These are phyloP conservation scores for Eriocheir sinensis DNA, from an alignment of 1,140 invertebrate species.

Conservation along the genomic window DNA sequence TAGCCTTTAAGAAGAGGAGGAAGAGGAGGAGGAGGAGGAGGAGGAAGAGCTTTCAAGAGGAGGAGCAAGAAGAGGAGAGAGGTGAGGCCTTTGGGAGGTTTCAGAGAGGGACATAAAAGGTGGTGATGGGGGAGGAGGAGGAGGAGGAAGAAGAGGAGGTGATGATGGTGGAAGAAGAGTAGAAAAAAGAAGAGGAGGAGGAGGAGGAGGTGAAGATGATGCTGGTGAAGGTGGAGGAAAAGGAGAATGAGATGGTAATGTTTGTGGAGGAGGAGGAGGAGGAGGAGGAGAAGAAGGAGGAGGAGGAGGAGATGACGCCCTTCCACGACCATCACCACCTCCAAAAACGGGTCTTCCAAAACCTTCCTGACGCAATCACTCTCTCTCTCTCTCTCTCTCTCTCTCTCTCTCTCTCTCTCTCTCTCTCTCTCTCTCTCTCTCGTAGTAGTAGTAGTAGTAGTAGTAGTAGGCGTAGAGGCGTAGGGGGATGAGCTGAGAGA, in stretches of 20 bases:
- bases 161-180: not conserved
- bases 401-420: constrained; percentile 47
- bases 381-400: constrained; percentile 54
- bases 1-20: too few relatives aligned
- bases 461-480: too few relatives aligned
- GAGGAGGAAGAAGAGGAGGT: not conserved
- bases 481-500: too few relatives aligned
- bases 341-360: not conserved
- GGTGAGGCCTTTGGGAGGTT: not conserved
- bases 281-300: not conserved
- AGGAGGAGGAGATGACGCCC: too few relatives aligned
- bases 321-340: not conserved
- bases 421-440: not conserved
- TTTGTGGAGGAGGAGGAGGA: not conserved
- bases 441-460: too few relatives aligned
- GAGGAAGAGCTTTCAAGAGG: too few relatives aligned
- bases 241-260: not conserved
- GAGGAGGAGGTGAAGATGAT: too few relatives aligned
- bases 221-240: not conserved
- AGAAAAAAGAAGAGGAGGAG: not conserved
- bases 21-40: too few relatives aligned
- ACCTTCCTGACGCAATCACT: not conserved
- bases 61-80: not conserved
- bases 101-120: not conserved
- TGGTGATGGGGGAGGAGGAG: not conserved